phyloP scores from a whole-genome alignment of 2,888 invertebrate genomes.

The Slavum lentiscoides region DNA sequence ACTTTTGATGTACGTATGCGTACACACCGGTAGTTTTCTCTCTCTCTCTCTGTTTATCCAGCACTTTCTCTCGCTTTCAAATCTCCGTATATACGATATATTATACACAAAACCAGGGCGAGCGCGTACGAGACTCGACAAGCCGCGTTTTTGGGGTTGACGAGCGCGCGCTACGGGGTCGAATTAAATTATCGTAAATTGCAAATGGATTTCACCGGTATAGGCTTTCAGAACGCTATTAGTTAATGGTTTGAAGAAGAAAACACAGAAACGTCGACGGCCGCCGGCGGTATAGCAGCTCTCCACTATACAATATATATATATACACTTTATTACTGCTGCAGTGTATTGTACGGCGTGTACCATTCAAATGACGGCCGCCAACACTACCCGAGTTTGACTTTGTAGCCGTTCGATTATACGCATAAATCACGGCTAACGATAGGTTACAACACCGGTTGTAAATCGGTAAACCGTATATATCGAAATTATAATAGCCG shows the following conservation, averaged over 20 bases:
- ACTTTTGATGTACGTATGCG: no score
- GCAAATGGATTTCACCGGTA: constrained; percentile 46
- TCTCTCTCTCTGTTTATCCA: background rate
- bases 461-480: background rate
- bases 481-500: no score
- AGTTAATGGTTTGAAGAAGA: constrained; percentile 45
- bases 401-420: constrained; percentile 37
- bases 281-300: background rate
- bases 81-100: no score
- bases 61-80: background rate
- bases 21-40: background rate
- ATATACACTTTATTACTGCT: background rate
- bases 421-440: constrained; percentile 34
- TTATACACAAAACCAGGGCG: no score
- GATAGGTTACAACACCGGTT: background rate
- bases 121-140: background rate
- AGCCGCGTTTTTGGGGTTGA: background rate
- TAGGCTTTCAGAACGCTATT: constrained; percentile 36
- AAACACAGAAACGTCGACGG: constrained; percentile 9
- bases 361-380: constrained; percentile 27
- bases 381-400: constrained; percentile 11
- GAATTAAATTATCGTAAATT: constrained; percentile 45
- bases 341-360: background rate
- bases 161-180: background rate
- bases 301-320: background rate